Evolutionary conservation across 2,888 invertebrate species (phyloP).

Genomic region (Agrotis exclamationis): DNA sequence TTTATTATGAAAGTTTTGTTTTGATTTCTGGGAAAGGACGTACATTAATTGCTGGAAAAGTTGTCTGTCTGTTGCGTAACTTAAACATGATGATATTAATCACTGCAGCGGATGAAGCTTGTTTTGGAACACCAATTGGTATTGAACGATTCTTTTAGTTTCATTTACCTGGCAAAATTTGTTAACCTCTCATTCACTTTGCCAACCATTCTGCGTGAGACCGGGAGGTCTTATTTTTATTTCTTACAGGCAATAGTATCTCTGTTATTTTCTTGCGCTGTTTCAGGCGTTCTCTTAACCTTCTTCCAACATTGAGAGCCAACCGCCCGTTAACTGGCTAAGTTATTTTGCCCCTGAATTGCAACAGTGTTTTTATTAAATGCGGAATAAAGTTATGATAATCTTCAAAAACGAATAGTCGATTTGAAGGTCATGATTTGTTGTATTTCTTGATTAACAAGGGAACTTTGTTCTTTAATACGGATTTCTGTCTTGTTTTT

Average conservation of each 20-base stretch:
- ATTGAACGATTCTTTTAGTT: not conserved
- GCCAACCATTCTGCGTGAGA: not conserved
- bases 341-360: not conserved
- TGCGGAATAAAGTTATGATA: not conserved
- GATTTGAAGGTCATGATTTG: not conserved
- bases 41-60: conserved; percentile 29
- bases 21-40: conserved; percentile 35
- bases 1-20: conserved; percentile 46
- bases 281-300: not conserved
- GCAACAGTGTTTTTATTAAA: too few relatives aligned
- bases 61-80: not conserved
- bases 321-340: not conserved
- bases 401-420: not conserved
- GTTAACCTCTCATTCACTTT: not conserved
- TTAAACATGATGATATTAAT: not conserved
- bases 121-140: not conserved
- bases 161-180: too few relatives aligned
- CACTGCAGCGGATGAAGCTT: not conserved
- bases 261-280: not conserved
- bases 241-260: not conserved
- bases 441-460: not conserved
- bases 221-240: not conserved
- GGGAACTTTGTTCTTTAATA: too few relatives aligned
- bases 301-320: not conserved
- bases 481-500: too few relatives aligned